Evolutionary conservation across 2,113 vertebrate species (phyloP), one percentile per base, ranked within the genome.

Genomic region (Sakesphorus luctuosus): DNA sequence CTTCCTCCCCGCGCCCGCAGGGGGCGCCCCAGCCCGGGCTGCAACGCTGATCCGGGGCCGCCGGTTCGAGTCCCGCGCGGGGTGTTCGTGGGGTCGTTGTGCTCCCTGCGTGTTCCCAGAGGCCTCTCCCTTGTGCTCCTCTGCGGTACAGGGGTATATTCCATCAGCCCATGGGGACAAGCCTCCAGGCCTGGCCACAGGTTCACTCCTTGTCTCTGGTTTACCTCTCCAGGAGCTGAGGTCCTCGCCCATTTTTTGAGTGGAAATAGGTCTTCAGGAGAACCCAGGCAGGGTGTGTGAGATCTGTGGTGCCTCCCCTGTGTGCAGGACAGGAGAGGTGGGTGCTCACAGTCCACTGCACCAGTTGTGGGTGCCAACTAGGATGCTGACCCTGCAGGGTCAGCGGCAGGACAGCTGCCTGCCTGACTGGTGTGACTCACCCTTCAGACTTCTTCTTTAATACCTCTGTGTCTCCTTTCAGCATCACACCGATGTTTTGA

Each of bases 51-150:
- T 6, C 20, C 38, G 4, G 16, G 1, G 0, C 2, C 17, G 4
- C 33, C 0, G 63, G 91, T 87, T 93, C 81, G 84, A 21, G 13
- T 13, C 8, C 49, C 8, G 10, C 15, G 1, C 36, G 1, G 29
- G 3, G 29, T 0, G 24, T 1, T 7, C 9, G 0, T 9, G 2
- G 21, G 3, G 46, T 1, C 17, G 0, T 4, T 15, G 5, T 1
- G 44, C 33, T 2, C 26, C 16, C 20, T 0, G 36, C 3, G 11
- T 1, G 25, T 1, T 18, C 46, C 18, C 47, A 13, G 36, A 24
- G 11, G 8, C 5, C 13, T 28, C 25, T 43, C 10, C 53, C 29
- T 3, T 9, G 10, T 3, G 17, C 38, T 46, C 3, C 33, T 35
- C 35, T 14, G 79, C 11, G 0, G 46, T 4, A 0, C 9, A 1